Evolutionary conservation across 2,113 vertebrate species (phyloP), one percentile per base, ranked within the genome.

Genomic region (Syngnathus scovelli): DNA sequence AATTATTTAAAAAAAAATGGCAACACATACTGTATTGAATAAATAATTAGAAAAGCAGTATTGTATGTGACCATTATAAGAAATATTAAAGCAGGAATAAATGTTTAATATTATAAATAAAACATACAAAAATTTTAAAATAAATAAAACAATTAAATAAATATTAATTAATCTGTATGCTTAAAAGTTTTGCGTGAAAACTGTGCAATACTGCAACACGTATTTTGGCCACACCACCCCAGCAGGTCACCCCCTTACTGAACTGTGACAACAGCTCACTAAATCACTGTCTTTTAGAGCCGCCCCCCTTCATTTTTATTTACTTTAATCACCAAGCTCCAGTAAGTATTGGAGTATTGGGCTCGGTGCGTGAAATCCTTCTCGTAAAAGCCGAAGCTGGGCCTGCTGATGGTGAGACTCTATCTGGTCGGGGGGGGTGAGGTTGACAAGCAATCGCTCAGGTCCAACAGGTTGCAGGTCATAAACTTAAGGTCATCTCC

Each of bases 241-340:
- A 88, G 85, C 72, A 44, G 87, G 71, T 87, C 85, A 81, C 76
- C 88, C 87, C 52, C 43, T 23, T 69, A 77, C 84, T 84, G 84
- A 80, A 86, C 82, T 69, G 60, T 69, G 82, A 76, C 82, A 89
- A 90, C 90, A 90, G 89, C 87, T 92, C 88, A 81, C 86, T 92
- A 91, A 92, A 92, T 92, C 91, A 92, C 74, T 16, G 41, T 66
- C 76, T 87, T 91, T 92, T 90, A 91, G 89, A 89, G 86, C 19
- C 1, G 5, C 11, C 21, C 23, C 5, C 81, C 83, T 81, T 86
- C 89, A 85, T 90, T 90, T 91, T 89, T 86, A 89, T 89, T 84
- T 77, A 89, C 87, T 92, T 91, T 91, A 91, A 90, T 91, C 91
- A 90, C 86, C 88, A 83, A 87, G 88, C 85, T 90, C 87, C 85